Conservation (phyloP, 2,888 invertebrate genomes). For the Ctenicera cuprea region DNA sequence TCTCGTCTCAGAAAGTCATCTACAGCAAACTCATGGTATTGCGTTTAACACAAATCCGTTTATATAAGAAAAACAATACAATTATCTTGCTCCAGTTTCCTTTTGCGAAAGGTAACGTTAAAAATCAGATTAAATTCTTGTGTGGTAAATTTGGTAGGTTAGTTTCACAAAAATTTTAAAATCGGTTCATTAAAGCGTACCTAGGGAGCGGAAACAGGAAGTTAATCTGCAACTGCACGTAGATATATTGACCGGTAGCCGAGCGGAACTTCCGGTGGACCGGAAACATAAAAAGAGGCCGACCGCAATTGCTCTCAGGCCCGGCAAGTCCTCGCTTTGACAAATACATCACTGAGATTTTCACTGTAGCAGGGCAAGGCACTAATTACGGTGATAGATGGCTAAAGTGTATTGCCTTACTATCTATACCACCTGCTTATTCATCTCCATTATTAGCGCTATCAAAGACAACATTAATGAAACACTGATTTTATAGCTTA, state of each 20-base stretch:
- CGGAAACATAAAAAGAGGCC: conserved; percentile 73
- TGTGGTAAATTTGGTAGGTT: not conserved
- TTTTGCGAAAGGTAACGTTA: too few species aligned
- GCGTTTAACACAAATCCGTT: too few species aligned
- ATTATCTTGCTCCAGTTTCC: too few species aligned
- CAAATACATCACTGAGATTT: conserved; percentile 63
- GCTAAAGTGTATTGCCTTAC: conserved; percentile 20
- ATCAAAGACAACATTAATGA: not conserved
- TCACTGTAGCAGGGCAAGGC: conserved; percentile 40
- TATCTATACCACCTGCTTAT: not conserved
- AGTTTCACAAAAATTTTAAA: conserved; percentile 21
- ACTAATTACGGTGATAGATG: conserved; percentile 39
- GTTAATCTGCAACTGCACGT: conserved; percentile 73
- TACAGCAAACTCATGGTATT: too few species aligned
- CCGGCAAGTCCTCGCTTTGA: conserved; percentile 65
- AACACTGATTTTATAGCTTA: not conserved
- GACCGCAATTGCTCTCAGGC: conserved; percentile 70
- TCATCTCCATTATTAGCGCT: conserved; percentile 1
- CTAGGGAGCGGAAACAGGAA: conserved; percentile 71
- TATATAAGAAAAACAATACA: too few species aligned
- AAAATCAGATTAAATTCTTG: too few species aligned
- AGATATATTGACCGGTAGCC: conserved; percentile 72
- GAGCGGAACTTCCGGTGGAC: conserved; percentile 73
- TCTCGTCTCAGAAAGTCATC: too few species aligned
- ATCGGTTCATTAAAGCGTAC: conserved; percentile 66